Base-by-base conservation (phyloP, 64 coral and sea anemone genomes). In the Dendrophyllia cribrosa region DNA sequence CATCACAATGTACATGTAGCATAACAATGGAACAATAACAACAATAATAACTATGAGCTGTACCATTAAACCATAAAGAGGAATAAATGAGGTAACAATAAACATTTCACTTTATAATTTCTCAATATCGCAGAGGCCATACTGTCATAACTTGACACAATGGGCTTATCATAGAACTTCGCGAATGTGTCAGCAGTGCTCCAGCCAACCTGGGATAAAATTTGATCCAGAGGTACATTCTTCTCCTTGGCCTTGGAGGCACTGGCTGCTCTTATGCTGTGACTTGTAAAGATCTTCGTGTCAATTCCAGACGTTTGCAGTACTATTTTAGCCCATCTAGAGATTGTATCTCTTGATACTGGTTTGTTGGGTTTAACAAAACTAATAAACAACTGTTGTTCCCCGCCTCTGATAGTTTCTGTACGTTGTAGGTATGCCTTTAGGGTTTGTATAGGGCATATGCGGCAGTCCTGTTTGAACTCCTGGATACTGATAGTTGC, bases 231-330 rank as follows among this genome's bases (percentile, higher is more conserved):
- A 22, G 78, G 78, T 12, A 81, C 78, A 21, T 81, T n/a, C 77
- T 4, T 78, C n/a, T 78, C 23, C 4, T 43, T 78, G 3, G 7
- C 47, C 51, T 79, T 50, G 24, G 78, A 81, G 4, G 51, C 78
- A 81, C 78, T 81, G 52, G 89, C 89, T 72, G 89, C 89, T 73
- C 78, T 91, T 83, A 65, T 91, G 79, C 89, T 91, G 34, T 91
- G 89, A 14, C 77, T 82, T 59, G 77, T 50, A 91, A 73, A 72
- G 0, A 83, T 70, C 1, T 82, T 60, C 22, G 89, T 91, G 53
- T 91, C 79, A 83, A 91, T 59, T 1, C 89, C 66, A 26, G 89
- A 11, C 53, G 58, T 72, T 62, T 91, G 15, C 25, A 91, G 21
- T 17, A 91, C 89, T 72, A 46, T 84, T 43, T 91, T 91, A 44